Percentiles rank a stretch among this genome's conserved stretches.
Conservation (phyloP, 2,888 invertebrate genomes). For the Synergus itoensis region DNA sequence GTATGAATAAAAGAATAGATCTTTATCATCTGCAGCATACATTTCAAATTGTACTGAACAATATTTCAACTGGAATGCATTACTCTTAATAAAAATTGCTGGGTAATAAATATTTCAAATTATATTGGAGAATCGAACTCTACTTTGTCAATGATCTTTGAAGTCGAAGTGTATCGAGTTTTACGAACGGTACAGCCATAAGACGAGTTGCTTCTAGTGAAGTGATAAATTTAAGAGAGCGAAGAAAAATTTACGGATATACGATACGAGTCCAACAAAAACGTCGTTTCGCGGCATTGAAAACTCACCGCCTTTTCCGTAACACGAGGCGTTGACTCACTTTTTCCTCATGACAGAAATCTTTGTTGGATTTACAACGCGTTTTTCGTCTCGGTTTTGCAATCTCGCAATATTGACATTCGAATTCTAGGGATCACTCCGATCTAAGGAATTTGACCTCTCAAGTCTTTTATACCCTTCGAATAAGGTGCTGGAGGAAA, state of each 20-base stretch:
- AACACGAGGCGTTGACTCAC: background rate
- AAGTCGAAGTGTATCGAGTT: background rate
- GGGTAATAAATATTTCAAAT: background rate
- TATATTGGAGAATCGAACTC: background rate
- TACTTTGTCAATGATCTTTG: slow-evolving; percentile 2
- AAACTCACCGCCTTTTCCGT: slow-evolving; percentile 53
- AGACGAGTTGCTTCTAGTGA: slow-evolving; percentile 2
- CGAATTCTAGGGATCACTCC: background rate
- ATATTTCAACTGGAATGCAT: no score
- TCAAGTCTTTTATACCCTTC: background rate
- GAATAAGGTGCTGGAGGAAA: background rate
- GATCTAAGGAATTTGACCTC: background rate
- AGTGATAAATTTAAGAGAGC: background rate
- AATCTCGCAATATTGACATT: slow-evolving; percentile 3
- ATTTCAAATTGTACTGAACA: background rate
- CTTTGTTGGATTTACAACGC: slow-evolving; percentile 1
- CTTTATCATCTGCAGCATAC: background rate
- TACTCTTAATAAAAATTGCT: background rate
- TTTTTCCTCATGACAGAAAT: slow-evolving; percentile 13
- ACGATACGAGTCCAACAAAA: slow-evolving; percentile 51
- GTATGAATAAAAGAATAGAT: background rate
- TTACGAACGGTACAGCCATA: background rate
- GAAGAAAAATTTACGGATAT: slow-evolving; percentile 22
- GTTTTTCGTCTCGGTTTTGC: slow-evolving; percentile 1
- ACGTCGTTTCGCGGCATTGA: slow-evolving; percentile 55